These are phyloP conservation scores for Cryptus viduatorius DNA, from an alignment of 2,888 invertebrate species.

Conservation along the genomic window DNA sequence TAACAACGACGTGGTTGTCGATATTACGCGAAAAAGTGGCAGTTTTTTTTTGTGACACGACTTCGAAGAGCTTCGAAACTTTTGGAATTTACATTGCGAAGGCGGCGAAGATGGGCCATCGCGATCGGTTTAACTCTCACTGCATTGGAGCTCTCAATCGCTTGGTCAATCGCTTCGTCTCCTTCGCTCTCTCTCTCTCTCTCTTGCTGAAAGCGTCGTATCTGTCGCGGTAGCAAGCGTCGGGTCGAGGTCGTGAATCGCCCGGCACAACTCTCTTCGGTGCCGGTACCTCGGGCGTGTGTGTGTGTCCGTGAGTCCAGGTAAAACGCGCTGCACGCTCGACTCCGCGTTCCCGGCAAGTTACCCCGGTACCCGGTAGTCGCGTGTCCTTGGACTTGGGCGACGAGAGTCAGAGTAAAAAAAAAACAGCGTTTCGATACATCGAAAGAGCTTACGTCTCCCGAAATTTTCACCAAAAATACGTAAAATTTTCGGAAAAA, in stretches of 20 bases:
- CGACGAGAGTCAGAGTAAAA: background rate
- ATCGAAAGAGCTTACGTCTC: background rate
- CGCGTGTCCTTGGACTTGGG: conserved; percentile 61
- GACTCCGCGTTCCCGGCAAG: conserved; percentile 31
- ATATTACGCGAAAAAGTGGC: background rate
- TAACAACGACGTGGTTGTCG: background rate
- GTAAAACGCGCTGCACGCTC: conserved; percentile 38
- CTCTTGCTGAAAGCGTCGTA: conserved; percentile 3
- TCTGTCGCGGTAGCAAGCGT: conserved; percentile 20
- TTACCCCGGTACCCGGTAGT: conserved; percentile 21
- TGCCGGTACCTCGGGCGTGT: conserved; percentile 9
- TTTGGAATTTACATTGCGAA: conserved; percentile 46
- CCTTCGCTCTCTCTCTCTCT: conserved; percentile 15
- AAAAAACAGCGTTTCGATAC: background rate
- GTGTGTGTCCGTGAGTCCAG: background rate
- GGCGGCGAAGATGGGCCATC: background rate
- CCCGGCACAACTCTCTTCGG: conserved; percentile 29
- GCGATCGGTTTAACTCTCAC: conserved; percentile 41
- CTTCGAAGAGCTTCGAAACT: conserved; percentile 34
- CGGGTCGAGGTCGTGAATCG: conserved; percentile 50
- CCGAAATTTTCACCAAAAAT: too few relatives aligned
- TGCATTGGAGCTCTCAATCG: conserved; percentile 13
- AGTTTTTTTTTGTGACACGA: background rate
- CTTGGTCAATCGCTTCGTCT: background rate
- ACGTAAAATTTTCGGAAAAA: too few relatives aligned